Evolutionary conservation across 2,797 vertebrate genomes (phyloP), one percentile per base, ranked within the genome.

Genomic region (Rallus crepitans): DNA sequence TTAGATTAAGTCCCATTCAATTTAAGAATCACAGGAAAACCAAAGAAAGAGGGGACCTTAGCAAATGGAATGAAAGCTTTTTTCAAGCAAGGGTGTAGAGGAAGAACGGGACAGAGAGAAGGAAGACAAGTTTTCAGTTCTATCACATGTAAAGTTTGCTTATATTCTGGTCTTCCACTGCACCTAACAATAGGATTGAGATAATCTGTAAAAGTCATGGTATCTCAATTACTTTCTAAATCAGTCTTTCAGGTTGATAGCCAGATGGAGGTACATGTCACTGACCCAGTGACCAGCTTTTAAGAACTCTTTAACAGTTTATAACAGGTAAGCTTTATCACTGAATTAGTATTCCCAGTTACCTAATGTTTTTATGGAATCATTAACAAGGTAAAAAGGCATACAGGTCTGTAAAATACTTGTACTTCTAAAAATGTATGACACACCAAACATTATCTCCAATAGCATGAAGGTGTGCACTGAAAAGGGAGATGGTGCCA

Each of bases 1-100:
- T 86, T 93, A 95, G 77, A 93, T 91, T 68, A 91, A 72, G 40
- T 78, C 57, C 87, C 86, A 33, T 42, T 94, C 89, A 52, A 82
- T 82, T 80, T 69, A 50, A 88, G 56, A 78, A 88, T 59, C 59
- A 83, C 4, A 4, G 63, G 53, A 79, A 83, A 91, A 68, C 27
- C 69, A 89, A 89, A 82, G 75, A 93, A 84, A 90, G 64, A 30
- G 53, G 53, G 42, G 30, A 76, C 61, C 39, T 16, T 59, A 39
- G 35, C 85, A 93, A 88, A 88, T 4, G 7, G 65, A 92, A 70
- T 30, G 48, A 64, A 85, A 92, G 42, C 35, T 86, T 89, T 91
- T 86, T 89, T 91, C 52, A 83, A 57, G 30, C 47, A 69, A 65
- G 50, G 16, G 13, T 35, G 8, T 45, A 87, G 47, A 81, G 37